A percentile compares a stretch with the other conserved stretches of the same genome.
These are phyloP conservation scores for Troides oblongomaculatus DNA, from an alignment of 2,888 invertebrate species.

Conservation along the genomic window DNA sequence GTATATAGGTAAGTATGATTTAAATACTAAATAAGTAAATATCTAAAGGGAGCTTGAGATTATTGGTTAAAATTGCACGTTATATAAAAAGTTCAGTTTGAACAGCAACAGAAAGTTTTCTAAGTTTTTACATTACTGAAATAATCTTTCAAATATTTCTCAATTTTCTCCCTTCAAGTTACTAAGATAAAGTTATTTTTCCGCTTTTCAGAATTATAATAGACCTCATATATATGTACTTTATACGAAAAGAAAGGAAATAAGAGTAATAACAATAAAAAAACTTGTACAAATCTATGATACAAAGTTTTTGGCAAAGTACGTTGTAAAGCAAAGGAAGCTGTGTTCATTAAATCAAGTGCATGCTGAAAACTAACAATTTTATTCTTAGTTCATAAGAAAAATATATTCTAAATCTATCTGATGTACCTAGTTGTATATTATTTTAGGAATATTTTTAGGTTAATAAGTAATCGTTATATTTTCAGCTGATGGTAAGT, in stretches of 20 bases:
- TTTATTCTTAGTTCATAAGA: neutral
- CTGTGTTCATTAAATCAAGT: slow-evolving; percentile 16
- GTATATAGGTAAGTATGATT: too few relatives aligned
- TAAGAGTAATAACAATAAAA: slow-evolving; percentile 19
- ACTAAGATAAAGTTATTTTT: neutral
- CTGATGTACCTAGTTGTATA: too few relatives aligned
- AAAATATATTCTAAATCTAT: neutral
- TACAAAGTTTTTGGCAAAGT: slow-evolving; percentile 22
- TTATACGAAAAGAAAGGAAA: slow-evolving; percentile 19
- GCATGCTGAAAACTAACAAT: slow-evolving; percentile 7
- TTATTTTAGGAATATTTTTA: too few relatives aligned
- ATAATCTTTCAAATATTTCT: too few relatives aligned
- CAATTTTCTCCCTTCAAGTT: neutral
- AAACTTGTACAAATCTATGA: slow-evolving; percentile 15
- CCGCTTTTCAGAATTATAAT: neutral
- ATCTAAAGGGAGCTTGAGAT: too few relatives aligned
- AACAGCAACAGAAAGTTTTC: too few relatives aligned
- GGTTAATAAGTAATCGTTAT: too few relatives aligned
- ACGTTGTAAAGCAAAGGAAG: slow-evolving; percentile 20
- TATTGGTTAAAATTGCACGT: too few relatives aligned
- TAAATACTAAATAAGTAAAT: too few relatives aligned
- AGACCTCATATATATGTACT: neutral
- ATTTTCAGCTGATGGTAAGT: too few relatives aligned
- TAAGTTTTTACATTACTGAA: too few relatives aligned
- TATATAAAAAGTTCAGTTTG: too few relatives aligned